Percentiles rank a stretch among this genome's conserved stretches.
Evolutionary conservation across 1,140 invertebrate genomes (phyloP).

Genomic region (Bombus pyrosoma): DNA sequence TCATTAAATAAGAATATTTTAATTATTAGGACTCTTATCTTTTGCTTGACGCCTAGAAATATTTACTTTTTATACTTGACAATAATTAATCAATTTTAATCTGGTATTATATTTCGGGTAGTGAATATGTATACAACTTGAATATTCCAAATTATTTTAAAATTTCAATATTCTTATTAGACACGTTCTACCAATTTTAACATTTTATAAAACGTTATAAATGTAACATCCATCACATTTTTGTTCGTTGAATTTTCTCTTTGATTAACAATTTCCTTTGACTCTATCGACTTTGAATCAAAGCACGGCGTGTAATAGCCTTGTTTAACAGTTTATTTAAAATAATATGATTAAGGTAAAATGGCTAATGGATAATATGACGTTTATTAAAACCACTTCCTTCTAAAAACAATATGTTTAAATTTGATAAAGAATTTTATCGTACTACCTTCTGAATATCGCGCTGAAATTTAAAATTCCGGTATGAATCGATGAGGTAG

Average conservation of each 20-base stretch:
- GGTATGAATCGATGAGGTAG: background rate
- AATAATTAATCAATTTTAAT: background rate
- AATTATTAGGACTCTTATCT: background rate
- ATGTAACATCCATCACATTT: background rate
- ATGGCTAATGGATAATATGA: background rate
- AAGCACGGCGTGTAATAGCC: background rate
- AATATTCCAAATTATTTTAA: background rate
- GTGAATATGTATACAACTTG: background rate
- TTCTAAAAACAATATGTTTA: background rate
- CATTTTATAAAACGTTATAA: background rate
- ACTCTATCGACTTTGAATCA: background rate
- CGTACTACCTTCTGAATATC: background rate
- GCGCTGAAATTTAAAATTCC: background rate
- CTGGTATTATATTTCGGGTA: no score
- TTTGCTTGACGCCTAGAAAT: background rate
- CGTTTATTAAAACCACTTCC: background rate
- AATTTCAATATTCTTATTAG: background rate
- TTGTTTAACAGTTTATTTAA: background rate
- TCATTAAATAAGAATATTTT: no score
- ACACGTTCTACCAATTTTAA: background rate
- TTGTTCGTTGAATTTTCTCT: background rate
- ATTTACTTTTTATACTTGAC: background rate
- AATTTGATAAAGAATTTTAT: background rate
- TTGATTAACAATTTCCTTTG: background rate
- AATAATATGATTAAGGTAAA: background rate